Evolutionary conservation across 1,140 invertebrate genomes (phyloP).

Genomic region (Pseudobourletiella spinata): DNA sequence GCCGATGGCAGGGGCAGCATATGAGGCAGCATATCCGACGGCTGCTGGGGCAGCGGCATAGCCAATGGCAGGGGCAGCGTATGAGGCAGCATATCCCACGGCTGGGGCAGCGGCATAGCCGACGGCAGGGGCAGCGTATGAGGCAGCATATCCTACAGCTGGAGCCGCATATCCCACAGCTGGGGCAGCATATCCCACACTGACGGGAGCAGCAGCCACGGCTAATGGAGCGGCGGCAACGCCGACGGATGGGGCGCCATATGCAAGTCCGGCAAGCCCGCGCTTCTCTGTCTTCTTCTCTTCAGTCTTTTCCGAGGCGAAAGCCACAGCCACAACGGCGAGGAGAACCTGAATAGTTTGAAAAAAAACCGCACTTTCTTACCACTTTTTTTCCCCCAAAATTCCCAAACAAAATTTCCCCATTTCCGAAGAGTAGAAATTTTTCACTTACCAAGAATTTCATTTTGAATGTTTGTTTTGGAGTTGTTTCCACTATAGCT

Average conservation of each 20-base stretch:
- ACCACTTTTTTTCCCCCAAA: not conserved
- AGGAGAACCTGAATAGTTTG: not conserved
- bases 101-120: not conserved
- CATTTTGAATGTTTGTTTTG: not conserved
- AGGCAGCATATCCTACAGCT: not conserved
- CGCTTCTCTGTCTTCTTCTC: constrained; percentile 5
- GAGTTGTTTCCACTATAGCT: no score
- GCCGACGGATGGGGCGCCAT: not conserved
- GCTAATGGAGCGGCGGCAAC: not conserved
- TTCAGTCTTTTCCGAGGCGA: not conserved
- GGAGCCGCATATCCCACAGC: not conserved
- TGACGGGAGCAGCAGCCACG: not conserved
- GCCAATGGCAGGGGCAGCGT: not conserved
- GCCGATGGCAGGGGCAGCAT: constrained; percentile 2
- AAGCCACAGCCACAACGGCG: not conserved
- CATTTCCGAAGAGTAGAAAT: not conserved
- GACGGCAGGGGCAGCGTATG: not conserved
- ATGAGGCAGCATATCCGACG: not conserved
- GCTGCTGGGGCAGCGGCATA: not conserved
- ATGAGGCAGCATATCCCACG: not conserved
- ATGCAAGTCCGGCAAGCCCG: not conserved
- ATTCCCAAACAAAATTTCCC: not conserved
- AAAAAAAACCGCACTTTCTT: not conserved
- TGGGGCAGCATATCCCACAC: not conserved
- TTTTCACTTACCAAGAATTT: constrained; percentile 5